phyloP scores from a whole-genome alignment of 2,113 vertebrate species.

The Chaetura pelagica region DNA sequence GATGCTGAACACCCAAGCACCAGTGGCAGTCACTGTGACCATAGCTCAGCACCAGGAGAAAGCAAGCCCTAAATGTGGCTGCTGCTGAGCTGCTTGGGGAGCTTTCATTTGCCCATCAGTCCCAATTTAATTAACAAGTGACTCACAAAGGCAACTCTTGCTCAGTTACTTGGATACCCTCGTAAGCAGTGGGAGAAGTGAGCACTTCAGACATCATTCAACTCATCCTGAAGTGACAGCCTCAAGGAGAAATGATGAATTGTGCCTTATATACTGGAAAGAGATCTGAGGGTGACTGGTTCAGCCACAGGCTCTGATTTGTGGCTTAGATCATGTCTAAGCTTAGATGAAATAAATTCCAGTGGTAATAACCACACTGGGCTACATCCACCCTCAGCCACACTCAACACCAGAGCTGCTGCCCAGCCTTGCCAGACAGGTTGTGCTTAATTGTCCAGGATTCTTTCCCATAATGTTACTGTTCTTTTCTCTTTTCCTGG shows the following conservation, averaged over 20 bases:
- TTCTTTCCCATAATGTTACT: neutral
- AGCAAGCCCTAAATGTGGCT: neutral
- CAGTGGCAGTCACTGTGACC: neutral
- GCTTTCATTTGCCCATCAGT: neutral
- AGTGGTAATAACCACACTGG: neutral
- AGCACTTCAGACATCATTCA: neutral
- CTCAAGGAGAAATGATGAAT: neutral
- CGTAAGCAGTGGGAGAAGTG: neutral
- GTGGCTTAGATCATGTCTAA: neutral
- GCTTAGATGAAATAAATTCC: neutral
- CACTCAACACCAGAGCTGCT: neutral
- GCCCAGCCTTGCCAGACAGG: neutral
- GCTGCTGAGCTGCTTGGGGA: neutral
- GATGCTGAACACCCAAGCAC: neutral
- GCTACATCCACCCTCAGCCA: accelerated
- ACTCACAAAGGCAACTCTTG: neutral
- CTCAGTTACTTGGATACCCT: neutral
- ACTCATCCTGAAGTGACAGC: neutral
- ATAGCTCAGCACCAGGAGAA: neutral
- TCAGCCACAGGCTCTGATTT: neutral
- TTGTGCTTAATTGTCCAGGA: neutral
- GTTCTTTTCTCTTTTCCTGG: neutral
- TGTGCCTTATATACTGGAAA: neutral
- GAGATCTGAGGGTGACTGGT: neutral
- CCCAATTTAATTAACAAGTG: neutral